Evolutionary conservation across 2,888 invertebrate species (phyloP), one percentile per base, ranked within the genome.

Genomic region (Omphaloscelis lunosa): DNA sequence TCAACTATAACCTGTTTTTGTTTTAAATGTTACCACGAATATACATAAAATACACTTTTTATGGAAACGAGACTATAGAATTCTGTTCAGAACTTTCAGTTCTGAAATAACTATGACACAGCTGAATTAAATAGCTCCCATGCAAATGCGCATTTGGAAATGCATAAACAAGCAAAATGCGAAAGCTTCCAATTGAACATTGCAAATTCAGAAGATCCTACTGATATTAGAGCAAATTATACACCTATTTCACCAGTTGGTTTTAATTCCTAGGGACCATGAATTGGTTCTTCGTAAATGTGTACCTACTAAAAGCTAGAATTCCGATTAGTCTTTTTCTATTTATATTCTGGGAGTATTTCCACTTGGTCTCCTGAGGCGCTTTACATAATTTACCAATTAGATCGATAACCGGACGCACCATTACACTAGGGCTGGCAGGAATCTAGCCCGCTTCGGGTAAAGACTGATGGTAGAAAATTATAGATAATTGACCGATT

Each of bases 401-500:
- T 95, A 94, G 93, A 96, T 95, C 95, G 93, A 96, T 95, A 94
- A 89, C 92, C 91, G 89, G 89, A 86, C 87, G 86, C 90, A 91
- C 91, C 89, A 93, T 93, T 92, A 92, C 86, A 86, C 91, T 93
- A 93, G 93, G 92, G 90, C 91, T 91, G 91, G 87, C 88, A 89
- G 92, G 91, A 87, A 91, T 92, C 95, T 94, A 95, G 92, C 91
- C 90, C 89, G 91, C 91, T 90, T 90, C 90, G 91, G 90, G 91
- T 94, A 95, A 95, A 96, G 95, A 95, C 95, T 95, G 96, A 96
- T 96, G 95, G 95, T 95, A 90, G 93, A 94, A 96, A 96, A 96
- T 96, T 96, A 96, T 90, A 95, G 93, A 96, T 96, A 96, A 96
- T 96, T 95, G 96, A 91, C 93, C 96, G 94, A 96, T 96, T 96